Percentiles rank a stretch among this genome's conserved stretches.
Conservation (phyloP, 2,888 invertebrate species). For the Melieria crassipennis region DNA sequence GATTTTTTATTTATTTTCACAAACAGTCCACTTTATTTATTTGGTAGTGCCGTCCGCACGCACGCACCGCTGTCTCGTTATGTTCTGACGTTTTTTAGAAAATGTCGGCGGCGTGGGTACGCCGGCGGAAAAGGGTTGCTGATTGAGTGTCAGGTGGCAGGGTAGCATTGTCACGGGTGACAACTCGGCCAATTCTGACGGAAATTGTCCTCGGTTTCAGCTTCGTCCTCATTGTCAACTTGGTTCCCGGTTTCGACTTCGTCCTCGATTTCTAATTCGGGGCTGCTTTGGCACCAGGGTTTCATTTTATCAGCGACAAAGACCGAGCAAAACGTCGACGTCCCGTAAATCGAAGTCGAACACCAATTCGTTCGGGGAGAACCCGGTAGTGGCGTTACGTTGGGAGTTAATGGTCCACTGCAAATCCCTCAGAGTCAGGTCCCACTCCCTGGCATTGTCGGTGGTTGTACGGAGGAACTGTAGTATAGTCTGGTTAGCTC, state of each 20-base stretch:
- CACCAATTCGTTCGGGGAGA: constrained; percentile 32
- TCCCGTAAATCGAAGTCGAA: constrained; percentile 7
- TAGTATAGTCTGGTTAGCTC: constrained; percentile 35
- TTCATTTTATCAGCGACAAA: constrained; percentile 36
- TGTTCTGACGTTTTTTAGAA: too few relatives aligned
- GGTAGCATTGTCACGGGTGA: constrained; percentile 3
- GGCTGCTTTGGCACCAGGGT: constrained; percentile 30
- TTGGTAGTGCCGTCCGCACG: too few relatives aligned
- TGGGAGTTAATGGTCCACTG: constrained; percentile 29
- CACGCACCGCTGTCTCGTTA: too few relatives aligned
- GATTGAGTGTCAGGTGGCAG: too few relatives aligned
- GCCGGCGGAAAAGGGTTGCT: too few relatives aligned
- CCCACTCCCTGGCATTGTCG: constrained; percentile 29
- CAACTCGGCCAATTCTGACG: constrained; percentile 31
- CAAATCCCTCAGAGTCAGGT: constrained; percentile 10
- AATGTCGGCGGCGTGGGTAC: too few relatives aligned
- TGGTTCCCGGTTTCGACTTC: constrained; percentile 39
- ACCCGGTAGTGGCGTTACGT: constrained; percentile 22
- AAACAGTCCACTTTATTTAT: too few relatives aligned
- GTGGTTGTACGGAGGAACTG: constrained; percentile 19
- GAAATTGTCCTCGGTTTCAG: constrained; percentile 35
- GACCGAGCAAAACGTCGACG: constrained; percentile 34
- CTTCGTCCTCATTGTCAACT: constrained; percentile 20
- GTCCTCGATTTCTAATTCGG: constrained; percentile 24
- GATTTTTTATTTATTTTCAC: too few relatives aligned